phyloP scores from a whole-genome alignment of 2,113 vertebrate species.

The Oophaga pumilio region DNA sequence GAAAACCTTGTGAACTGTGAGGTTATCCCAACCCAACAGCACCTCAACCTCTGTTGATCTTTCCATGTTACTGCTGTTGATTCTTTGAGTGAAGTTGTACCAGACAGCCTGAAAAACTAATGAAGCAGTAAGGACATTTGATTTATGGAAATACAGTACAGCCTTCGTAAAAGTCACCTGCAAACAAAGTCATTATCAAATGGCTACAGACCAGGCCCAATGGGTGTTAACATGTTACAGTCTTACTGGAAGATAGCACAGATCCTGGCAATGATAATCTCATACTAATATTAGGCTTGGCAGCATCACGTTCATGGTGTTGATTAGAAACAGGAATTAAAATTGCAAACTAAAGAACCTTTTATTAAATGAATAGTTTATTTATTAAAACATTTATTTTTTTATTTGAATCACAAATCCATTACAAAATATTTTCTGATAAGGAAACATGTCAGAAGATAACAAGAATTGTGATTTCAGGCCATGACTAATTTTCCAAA shows the following conservation, averaged over 20 bases:
- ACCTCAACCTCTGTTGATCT: slow-evolving; percentile 41
- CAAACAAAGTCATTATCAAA: slow-evolving; percentile 6
- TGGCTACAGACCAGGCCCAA: not conserved
- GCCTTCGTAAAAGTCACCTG: not conserved
- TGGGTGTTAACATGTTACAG: not conserved
- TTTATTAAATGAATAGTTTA: too few species aligned
- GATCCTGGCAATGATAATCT: slow-evolving; percentile 2
- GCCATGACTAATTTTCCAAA: too few species aligned
- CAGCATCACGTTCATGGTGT: not conserved
- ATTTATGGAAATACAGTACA: not conserved
- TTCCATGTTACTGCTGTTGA: slow-evolving; percentile 47
- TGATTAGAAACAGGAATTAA: not conserved
- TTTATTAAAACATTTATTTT: too few species aligned
- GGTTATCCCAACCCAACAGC: slow-evolving; percentile 19
- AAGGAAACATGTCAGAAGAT: too few species aligned
- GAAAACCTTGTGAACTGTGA: not conserved
- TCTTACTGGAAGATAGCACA: not conserved
- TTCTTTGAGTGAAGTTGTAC: slow-evolving; percentile 35
- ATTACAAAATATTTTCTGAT: too few species aligned
- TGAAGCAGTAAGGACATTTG: slow-evolving; percentile 26
- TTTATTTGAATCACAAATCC: too few species aligned
- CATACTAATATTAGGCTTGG: slow-evolving; percentile 30
- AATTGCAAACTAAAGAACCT: not conserved
- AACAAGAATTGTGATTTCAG: too few species aligned
- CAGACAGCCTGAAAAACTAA: slow-evolving; percentile 18